Evolutionary conservation across 2,113 vertebrate species (phyloP).

Genomic region (Argyrosomus japonicus): DNA sequence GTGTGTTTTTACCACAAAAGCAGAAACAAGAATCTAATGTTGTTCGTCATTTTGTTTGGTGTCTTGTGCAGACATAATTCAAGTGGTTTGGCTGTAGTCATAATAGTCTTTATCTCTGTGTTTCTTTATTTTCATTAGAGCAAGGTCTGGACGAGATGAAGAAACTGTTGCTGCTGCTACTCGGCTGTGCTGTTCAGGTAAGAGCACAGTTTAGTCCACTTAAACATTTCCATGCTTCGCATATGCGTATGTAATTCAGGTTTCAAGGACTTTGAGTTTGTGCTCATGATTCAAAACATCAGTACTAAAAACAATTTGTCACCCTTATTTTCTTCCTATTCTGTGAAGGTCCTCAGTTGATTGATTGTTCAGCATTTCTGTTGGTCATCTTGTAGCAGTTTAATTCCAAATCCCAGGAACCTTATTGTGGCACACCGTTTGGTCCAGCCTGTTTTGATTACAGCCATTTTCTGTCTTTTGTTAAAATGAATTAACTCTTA

Average conservation of each 20-base stretch:
- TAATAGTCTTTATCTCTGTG: neutral
- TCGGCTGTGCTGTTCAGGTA: conserved; percentile 99
- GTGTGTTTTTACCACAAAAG: conserved; percentile 3
- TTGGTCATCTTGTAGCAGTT: neutral
- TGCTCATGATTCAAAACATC: too few relatives aligned
- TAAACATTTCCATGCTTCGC: neutral
- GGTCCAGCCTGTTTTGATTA: neutral
- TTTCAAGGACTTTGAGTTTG: neutral
- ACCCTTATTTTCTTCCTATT: too few relatives aligned
- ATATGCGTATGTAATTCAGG: neutral
- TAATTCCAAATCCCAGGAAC: neutral
- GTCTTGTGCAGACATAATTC: neutral
- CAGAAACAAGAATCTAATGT: neutral
- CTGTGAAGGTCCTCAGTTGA: too few relatives aligned
- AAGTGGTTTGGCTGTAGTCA: neutral
- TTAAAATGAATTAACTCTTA: conserved; percentile 4
- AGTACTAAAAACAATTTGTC: too few relatives aligned
- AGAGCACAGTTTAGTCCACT: conserved; percentile 28
- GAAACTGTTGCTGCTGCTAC: conserved; percentile 93
- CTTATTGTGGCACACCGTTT: neutral
- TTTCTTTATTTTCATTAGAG: conserved; percentile 82
- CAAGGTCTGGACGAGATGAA: conserved; percentile 95
- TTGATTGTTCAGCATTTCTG: neutral
- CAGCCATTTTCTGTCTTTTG: conserved; percentile 5
- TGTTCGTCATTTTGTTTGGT: conserved; percentile 9